Conservation (phyloP, 2,113 vertebrate genomes). For the Pangasianodon hypophthalmus region DNA sequence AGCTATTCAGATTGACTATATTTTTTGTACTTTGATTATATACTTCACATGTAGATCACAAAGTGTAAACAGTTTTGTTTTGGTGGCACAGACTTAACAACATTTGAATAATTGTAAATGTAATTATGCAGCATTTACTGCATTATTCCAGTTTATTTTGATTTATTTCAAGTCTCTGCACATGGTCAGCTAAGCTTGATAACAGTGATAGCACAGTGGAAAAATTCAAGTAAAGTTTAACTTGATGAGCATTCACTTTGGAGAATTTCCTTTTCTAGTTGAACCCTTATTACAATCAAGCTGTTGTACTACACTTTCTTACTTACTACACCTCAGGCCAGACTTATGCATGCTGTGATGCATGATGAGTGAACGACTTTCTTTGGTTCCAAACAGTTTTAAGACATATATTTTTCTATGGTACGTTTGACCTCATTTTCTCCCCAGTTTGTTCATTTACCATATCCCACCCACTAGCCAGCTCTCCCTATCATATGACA, state of each 20-base stretch:
- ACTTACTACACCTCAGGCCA: background rate
- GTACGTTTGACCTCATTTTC: background rate
- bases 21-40: background rate
- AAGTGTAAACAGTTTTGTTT: constrained; percentile 23
- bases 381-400: background rate
- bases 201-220: background rate
- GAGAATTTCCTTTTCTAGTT: background rate
- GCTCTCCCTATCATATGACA: background rate
- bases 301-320: background rate
- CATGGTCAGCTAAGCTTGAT: background rate
- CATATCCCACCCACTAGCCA: background rate
- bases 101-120: background rate
- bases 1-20: background rate
- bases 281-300: background rate
- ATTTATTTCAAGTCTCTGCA: background rate
- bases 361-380: background rate
- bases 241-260: background rate
- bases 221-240: background rate
- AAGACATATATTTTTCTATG: background rate
- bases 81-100: constrained; percentile 15
- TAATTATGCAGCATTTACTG: background rate
- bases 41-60: background rate
- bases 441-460: background rate
- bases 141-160: background rate
- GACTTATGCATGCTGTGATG: background rate